These are phyloP conservation scores for Perognathus longimembris DNA, from an alignment of 2,113 vertebrate genomes.

Conservation along the genomic window DNA sequence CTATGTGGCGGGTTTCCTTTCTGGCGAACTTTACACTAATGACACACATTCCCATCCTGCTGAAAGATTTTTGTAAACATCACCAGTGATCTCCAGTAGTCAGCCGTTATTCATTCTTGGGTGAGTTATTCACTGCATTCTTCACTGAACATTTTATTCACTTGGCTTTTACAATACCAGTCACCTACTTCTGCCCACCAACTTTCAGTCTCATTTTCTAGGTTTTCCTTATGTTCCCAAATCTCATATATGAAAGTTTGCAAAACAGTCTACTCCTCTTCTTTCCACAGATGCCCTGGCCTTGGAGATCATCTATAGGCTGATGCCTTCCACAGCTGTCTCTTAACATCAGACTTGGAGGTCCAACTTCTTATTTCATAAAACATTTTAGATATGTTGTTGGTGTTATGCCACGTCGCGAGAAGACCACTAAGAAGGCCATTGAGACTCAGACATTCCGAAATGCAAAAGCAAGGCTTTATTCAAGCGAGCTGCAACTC, in stretches of 20 bases:
- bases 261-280: neutral
- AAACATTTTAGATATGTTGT: neutral
- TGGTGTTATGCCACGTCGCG: no score
- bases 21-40: no score
- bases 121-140: neutral
- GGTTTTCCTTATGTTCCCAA: neutral
- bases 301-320: neutral
- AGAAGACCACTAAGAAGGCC: no score
- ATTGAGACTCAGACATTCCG: no score
- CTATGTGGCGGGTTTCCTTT: no score
- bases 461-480: no score
- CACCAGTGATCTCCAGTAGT: neutral
- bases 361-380: no score
- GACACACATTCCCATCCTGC: no score
- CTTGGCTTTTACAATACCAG: neutral
- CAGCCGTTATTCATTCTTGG: neutral
- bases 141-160: neutral
- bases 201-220: neutral
- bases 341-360: neutral
- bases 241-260: neutral
- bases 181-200: neutral
- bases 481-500: no score
- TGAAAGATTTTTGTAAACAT: neutral
- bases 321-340: conserved; percentile 3
- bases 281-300: neutral